Conservation (phyloP, 2,888 invertebrate genomes). For the Mythimna loreyi region DNA sequence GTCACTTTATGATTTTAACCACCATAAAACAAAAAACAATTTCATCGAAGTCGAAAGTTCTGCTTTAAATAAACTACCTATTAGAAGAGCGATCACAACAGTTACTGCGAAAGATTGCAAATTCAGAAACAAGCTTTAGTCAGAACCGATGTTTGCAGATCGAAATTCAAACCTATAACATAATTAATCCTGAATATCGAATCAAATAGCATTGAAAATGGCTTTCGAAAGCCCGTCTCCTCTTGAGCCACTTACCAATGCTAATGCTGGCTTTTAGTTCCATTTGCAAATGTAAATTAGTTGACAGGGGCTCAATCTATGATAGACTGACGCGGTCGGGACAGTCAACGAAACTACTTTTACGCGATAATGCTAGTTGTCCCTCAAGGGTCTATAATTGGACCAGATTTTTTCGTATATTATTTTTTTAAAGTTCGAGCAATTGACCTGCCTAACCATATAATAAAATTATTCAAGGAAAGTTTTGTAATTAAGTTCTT, state of each 20-base stretch:
- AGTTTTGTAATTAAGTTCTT: not conserved
- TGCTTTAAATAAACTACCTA: not conserved
- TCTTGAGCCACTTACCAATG: conserved; percentile 79
- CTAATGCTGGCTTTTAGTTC: conserved; percentile 84
- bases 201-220: conserved; percentile 80
- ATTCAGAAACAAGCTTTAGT: conserved; percentile 9
- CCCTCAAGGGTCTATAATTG: conserved; percentile 58
- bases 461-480: not conserved
- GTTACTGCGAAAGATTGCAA: not conserved
- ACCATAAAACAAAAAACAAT: too few relatives aligned
- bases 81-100: not conserved
- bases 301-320: conserved; percentile 71
- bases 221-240: conserved; percentile 77
- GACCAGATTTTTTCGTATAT: conserved; percentile 57
- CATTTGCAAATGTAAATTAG: conserved; percentile 85
- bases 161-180: conserved; percentile 67
- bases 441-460: not conserved
- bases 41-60: too few relatives aligned
- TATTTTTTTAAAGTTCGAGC: not conserved
- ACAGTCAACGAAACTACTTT: conserved; percentile 39
- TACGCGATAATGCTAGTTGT: conserved; percentile 52
- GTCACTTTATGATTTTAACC: too few relatives aligned
- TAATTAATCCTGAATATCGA: conserved; percentile 74
- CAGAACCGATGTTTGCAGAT: conserved; percentile 46
- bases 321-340: conserved; percentile 66